Evolutionary conservation across 2,888 invertebrate species (phyloP), one percentile per base, ranked within the genome.

Genomic region (Drosophila neotestacea): DNA sequence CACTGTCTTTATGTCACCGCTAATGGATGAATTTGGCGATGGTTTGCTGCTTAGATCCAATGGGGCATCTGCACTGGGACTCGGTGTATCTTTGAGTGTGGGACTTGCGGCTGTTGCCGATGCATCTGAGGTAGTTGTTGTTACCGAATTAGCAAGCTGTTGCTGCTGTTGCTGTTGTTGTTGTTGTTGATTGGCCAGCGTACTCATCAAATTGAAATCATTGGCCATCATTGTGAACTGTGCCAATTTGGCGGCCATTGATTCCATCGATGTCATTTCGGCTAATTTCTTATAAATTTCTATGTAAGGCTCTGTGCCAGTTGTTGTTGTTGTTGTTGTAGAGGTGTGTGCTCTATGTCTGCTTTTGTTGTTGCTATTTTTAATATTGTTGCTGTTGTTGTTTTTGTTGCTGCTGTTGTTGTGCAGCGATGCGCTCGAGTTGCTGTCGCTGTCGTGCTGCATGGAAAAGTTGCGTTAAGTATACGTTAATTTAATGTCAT

Each of bases 31-130:
- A 81, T 91, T 92, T 76, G 94, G 94, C 77, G 94, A 95, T 90
- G 94, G 96, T 94, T 95, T 97, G 91, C 96, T 96, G 94, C 97
- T 97, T 91, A 97, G 95, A 94, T 97, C 97, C 89, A 97, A 94
- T 22, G 97, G 97, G 68, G 90, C 90, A 90, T 93, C 84, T 50
- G 72, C 92, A 91, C 91, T 92, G 77, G 93, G 93, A 90, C 93
- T 94, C 61, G 94, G 94, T 11, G 94, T 91, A 79, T 92, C 91
- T 89, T 93, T 92, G 78, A 91, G 91, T 85, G 91, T 81, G 77
- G 92, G 92, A 90, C 92, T 92, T 59, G 90, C 85, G 75, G 91
- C 91, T 77, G 89, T 90, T 84, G 89, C 91, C 77, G 90, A 90
- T 88, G 91, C 89, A 84, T 92, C 92, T 91, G 92, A 90, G 92